Percentiles rank a stretch among this genome's conserved stretches.
Conservation (phyloP, 1,140 invertebrate genomes). For the Neodiprion virginianus region DNA sequence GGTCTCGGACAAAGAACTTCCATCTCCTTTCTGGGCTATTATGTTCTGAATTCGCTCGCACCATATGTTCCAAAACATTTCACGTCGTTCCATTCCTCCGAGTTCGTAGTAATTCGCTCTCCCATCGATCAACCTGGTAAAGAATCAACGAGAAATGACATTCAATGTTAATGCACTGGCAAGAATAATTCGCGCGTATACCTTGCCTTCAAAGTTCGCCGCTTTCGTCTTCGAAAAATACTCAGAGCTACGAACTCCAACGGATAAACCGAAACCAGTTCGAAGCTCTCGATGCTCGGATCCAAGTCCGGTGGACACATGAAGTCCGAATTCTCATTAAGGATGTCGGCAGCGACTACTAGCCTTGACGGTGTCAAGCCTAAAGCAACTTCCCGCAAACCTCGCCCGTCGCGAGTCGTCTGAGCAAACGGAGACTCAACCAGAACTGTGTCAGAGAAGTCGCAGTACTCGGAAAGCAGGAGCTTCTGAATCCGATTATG, state of each 20-base stretch:
- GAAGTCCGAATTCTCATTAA: slow-evolving; percentile 44
- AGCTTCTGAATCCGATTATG: slow-evolving; percentile 65
- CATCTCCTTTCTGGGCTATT: slow-evolving; percentile 41
- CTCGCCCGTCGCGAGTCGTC: slow-evolving; percentile 65
- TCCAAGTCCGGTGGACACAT: slow-evolving; percentile 54
- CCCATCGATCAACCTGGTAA: slow-evolving; percentile 45
- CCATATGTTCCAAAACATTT: slow-evolving; percentile 65
- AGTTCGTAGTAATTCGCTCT: slow-evolving; percentile 51
- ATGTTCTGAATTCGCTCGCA: slow-evolving; percentile 59
- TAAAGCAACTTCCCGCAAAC: slow-evolving; percentile 65
- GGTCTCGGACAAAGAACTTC: slow-evolving; percentile 62
- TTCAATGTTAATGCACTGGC: slow-evolving; percentile 1
- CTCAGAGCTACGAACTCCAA: slow-evolving; percentile 64
- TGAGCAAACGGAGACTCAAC: slow-evolving; percentile 70
- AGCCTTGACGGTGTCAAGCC: slow-evolving; percentile 66
- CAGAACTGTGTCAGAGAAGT: slow-evolving; percentile 65
- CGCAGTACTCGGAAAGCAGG: slow-evolving; percentile 65
- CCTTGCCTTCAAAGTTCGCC: slow-evolving; percentile 65
- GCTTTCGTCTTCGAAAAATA: slow-evolving; percentile 61
- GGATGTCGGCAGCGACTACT: slow-evolving; percentile 63
- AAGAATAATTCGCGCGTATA: slow-evolving; percentile 53
- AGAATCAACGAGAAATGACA: slow-evolving; percentile 18
- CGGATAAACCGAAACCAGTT: slow-evolving; percentile 66
- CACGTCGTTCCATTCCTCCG: slow-evolving; percentile 35
- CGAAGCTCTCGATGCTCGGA: slow-evolving; percentile 64